A percentile compares a stretch with the other conserved stretches of the same genome.
Conservation (phyloP, 2,888 invertebrate genomes). For the Dascillus cervinus region DNA sequence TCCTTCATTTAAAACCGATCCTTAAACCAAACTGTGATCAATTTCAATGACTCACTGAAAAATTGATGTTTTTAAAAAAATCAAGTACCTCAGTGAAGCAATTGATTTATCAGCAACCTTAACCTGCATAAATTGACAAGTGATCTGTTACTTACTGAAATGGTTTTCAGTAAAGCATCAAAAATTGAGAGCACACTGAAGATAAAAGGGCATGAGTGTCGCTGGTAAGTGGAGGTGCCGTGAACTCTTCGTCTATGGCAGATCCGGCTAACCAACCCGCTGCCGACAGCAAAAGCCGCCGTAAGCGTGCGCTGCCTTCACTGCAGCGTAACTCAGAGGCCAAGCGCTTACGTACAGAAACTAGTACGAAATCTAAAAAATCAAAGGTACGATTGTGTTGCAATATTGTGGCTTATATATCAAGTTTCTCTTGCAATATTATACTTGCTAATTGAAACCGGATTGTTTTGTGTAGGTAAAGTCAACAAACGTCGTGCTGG, state of each 20-base stretch:
- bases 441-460: too few species aligned
- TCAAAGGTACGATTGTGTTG: background rate
- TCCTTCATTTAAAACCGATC: too few species aligned
- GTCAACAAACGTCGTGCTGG: conserved; percentile 11
- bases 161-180: conserved; percentile 28
- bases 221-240: conserved; percentile 55
- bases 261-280: conserved; percentile 74
- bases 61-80: too few species aligned
- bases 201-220: conserved; percentile 43
- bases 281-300: conserved; percentile 50
- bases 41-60: too few species aligned
- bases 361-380: background rate
- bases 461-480: conserved; percentile 3
- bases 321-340: conserved; percentile 50
- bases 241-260: conserved; percentile 85
- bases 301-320: conserved; percentile 47
- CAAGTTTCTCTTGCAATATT: too few species aligned
- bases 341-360: conserved; percentile 53
- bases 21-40: too few species aligned
- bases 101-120: too few species aligned
- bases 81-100: too few species aligned
- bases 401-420: too few species aligned
- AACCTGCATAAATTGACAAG: conserved; percentile 12
- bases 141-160: conserved; percentile 4
- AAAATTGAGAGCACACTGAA: conserved; percentile 31